phyloP scores from a whole-genome alignment of 2,113 vertebrate species.

The Pteruthius melanotis region DNA sequence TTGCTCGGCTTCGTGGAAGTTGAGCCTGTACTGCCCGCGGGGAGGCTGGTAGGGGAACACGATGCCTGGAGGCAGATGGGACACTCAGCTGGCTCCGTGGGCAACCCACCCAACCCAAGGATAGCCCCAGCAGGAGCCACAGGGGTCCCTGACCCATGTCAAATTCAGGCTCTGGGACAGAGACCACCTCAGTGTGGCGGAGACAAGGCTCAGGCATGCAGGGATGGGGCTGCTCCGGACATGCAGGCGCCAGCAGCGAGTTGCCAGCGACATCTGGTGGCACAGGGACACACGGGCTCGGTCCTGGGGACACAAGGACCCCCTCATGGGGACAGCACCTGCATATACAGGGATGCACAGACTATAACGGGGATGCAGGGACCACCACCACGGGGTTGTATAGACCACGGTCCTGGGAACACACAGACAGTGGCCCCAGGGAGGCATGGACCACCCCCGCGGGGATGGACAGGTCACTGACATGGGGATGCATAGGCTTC shows the following conservation, averaged over 20 bases:
- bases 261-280: slow-evolving; percentile 63
- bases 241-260: neutral
- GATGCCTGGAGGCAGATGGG: slow-evolving; percentile 73
- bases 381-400: rapidly evolving
- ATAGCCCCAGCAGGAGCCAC: neutral
- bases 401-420: neutral
- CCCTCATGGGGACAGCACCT: neutral
- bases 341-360: neutral
- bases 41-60: slow-evolving; percentile 89
- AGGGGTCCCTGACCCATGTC: neutral
- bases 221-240: neutral
- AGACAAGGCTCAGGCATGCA: neutral
- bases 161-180: neutral
- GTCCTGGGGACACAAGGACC: neutral
- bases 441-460: neutral
- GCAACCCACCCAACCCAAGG: neutral
- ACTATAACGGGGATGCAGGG: neutral
- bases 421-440: neutral
- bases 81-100: neutral
- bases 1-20: slow-evolving; percentile 80
- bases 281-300: neutral
- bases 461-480: neutral
- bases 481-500: neutral
- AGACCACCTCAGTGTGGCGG: neutral
- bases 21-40: slow-evolving; percentile 84